Evolutionary conservation across 2,113 vertebrate species (phyloP).

Genomic region (Ardeotis arabs): DNA sequence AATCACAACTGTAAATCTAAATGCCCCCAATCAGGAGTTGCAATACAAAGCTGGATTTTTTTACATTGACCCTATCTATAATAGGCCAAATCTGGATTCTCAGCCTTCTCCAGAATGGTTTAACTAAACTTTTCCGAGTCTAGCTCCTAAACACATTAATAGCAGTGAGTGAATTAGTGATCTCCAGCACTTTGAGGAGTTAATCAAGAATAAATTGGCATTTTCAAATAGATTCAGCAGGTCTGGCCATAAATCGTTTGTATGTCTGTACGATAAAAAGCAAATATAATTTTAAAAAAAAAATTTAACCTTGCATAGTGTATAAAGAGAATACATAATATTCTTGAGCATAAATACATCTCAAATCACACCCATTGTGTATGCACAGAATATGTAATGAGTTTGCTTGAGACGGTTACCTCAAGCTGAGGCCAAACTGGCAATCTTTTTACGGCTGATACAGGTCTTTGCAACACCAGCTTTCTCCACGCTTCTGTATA

Average conservation of each 20-base stretch:
- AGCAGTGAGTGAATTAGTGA: background rate
- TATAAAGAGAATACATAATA: constrained; percentile 81
- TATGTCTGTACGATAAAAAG: constrained; percentile 72
- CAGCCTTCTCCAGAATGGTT: background rate
- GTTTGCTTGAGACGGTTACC: constrained; percentile 33
- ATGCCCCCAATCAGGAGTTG: background rate
- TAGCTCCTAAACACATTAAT: background rate
- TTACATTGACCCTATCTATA: background rate
- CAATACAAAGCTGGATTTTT: constrained; percentile 19
- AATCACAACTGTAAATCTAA: constrained; percentile 54
- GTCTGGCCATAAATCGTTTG: constrained; percentile 69
- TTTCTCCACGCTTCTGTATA: background rate
- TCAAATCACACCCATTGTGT: constrained; percentile 74
- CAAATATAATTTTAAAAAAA: constrained; percentile 78
- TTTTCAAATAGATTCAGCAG: constrained; percentile 67
- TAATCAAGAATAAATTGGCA: constrained; percentile 60
- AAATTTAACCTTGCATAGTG: constrained; percentile 75
- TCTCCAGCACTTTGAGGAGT: constrained; percentile 57
- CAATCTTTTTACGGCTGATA: background rate
- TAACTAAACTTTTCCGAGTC: background rate
- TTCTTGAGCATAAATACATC: constrained; percentile 78
- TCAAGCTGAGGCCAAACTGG: constrained; percentile 44
- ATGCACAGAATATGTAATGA: constrained; percentile 71
- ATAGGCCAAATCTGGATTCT: background rate
- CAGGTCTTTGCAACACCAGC: background rate